Evolutionary conservation across 2,888 invertebrate genomes (phyloP), one percentile per base, ranked within the genome.

Genomic region (Tribolium freemani): DNA sequence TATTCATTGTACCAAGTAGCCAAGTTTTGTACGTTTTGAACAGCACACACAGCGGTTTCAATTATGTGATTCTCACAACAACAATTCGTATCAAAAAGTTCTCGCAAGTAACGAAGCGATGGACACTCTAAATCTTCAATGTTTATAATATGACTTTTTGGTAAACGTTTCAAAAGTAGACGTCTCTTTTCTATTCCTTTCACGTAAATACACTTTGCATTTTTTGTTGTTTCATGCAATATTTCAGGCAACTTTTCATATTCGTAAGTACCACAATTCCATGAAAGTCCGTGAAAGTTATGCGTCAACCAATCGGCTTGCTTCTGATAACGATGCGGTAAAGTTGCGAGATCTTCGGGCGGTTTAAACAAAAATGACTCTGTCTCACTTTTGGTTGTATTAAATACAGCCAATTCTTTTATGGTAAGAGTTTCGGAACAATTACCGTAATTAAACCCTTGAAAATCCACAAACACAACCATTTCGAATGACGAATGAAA

Each of bases 281-380:
- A 68, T 4, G 1, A 9, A 3, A 68, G n/a, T 1, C 57, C 68
- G 8, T 68, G 58, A 11, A 44, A 44, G 56, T 67, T 13, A n/a
- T 56, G 4, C 3, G 38, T 38, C 0, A 67, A 16, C 67, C 67
- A 67, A n/a, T 54, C 31, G 1, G 16, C 5, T 54, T 67, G 67
- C 16, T 30, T 63, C 38, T 44, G 16, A 9, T 56, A 54, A 1
- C 26, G 16, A 16, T 50, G 13, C 82, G 56, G 48, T 73, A 78
- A 2, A 79, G 79, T 4, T 77, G 73, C 3, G 3, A 26, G 26
- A 26, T 26, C 26, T 26, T 26, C 26, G 26, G 26, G 26, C 26
- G 26, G 26, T 26, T 26, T 26, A 3, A 26, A 26, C 5, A 26
- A 26, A 26, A 5, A 26, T 1, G 26, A 26, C 5, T 26, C 3